phyloP scores from a whole-genome alignment of 1,140 invertebrate genomes.

The Meteorus sp. region DNA sequence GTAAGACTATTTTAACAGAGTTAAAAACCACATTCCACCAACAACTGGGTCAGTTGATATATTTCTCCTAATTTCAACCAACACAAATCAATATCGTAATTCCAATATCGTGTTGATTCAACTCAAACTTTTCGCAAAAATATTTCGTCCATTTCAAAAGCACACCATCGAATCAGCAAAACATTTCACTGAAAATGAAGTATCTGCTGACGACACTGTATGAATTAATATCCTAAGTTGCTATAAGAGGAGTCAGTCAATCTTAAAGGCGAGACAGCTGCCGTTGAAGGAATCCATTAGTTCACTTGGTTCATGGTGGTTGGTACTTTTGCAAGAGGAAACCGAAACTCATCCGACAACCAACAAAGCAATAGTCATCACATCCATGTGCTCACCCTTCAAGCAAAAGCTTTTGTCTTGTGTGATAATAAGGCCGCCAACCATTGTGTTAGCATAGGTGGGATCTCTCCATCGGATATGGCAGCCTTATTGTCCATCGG shows the following conservation, averaged over 20 bases:
- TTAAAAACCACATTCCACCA: too few species aligned
- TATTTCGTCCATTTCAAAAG: too few species aligned
- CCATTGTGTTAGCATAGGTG: slow-evolving; percentile 48
- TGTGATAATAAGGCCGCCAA: slow-evolving; percentile 53
- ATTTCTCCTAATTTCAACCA: too few species aligned
- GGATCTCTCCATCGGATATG: slow-evolving; percentile 32
- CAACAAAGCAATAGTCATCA: neutral
- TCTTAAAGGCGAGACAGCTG: slow-evolving; percentile 49
- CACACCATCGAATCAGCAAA: too few species aligned
- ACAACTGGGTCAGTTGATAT: too few species aligned
- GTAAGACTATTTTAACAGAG: too few species aligned
- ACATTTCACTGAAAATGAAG: too few species aligned
- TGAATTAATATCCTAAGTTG: slow-evolving; percentile 48
- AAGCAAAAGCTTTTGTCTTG: slow-evolving; percentile 46
- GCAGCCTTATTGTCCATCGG: slow-evolving; percentile 50
- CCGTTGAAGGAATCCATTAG: slow-evolving; percentile 52
- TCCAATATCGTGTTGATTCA: too few species aligned
- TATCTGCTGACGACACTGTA: slow-evolving; percentile 28
- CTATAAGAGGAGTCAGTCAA: slow-evolving; percentile 44
- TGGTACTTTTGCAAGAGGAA: slow-evolving; percentile 33
- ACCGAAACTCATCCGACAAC: too few species aligned
- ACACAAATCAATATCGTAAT: too few species aligned
- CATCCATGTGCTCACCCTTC: neutral
- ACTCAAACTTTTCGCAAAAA: too few species aligned
- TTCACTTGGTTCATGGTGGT: slow-evolving; percentile 37